Evolutionary conservation across 2,113 vertebrate genomes (phyloP).

Genomic region (Nerophis lumbriciformis): DNA sequence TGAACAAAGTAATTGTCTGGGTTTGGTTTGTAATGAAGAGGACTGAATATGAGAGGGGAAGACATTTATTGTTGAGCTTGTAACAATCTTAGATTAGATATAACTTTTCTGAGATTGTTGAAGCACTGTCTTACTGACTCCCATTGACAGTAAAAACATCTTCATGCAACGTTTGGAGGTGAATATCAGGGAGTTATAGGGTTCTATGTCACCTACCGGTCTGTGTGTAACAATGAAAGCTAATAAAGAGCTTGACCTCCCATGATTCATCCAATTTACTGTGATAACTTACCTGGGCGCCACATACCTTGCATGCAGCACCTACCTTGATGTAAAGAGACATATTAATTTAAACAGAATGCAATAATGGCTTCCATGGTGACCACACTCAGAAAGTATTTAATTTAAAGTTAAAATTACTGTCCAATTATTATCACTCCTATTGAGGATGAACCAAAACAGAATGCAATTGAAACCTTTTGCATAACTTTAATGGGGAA

Average conservation of each 20-base stretch:
- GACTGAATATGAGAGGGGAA: neutral
- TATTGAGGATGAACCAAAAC: neutral
- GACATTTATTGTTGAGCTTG: neutral
- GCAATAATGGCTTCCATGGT: slow-evolving; percentile 45
- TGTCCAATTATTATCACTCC: slow-evolving; percentile 17
- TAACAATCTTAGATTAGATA: slow-evolving; percentile 19
- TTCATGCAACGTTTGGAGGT: slow-evolving; percentile 31
- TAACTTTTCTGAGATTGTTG: slow-evolving; percentile 3
- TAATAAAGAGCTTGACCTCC: slow-evolving; percentile 60
- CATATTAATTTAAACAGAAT: slow-evolving; percentile 19
- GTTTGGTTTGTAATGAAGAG: neutral
- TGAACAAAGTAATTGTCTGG: neutral
- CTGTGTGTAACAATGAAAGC: slow-evolving; percentile 66
- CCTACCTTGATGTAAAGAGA: no score
- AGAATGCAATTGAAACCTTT: neutral
- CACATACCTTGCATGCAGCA: no score
- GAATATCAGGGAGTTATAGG: slow-evolving; percentile 56
- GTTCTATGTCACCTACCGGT: slow-evolving; percentile 54
- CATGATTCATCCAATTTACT: slow-evolving; percentile 48
- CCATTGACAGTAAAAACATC: slow-evolving; percentile 24
- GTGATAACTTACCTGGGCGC: slow-evolving; percentile 27
- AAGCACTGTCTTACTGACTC: slow-evolving; percentile 11
- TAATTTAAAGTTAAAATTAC: slow-evolving; percentile 23
- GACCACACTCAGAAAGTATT: slow-evolving; percentile 40
- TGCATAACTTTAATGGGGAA: no score